Base-by-base conservation (phyloP, 2,113 vertebrate species). In the Calonectris borealis region DNA sequence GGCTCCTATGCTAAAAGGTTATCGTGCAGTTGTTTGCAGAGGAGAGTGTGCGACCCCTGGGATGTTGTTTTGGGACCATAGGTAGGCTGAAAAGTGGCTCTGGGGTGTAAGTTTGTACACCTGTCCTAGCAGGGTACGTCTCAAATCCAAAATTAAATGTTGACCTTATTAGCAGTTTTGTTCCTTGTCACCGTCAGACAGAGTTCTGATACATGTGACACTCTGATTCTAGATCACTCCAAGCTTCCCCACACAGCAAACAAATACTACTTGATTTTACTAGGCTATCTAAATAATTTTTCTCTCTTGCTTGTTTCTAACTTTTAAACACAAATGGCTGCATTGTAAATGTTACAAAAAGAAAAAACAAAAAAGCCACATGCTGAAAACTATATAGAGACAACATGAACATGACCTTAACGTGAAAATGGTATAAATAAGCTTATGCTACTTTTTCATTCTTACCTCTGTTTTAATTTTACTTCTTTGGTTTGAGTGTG, bases 41-140 rank as follows among this genome's bases (percentile, higher is more conserved):
- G 0, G 29, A 32, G 25, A n/a, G 19, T 0, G 1, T 32, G 1
- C 5, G 38, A 18, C 21, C 3, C 1, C 31, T 26, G 20, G 6
- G 69, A 1, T 65, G 22, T 15, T 77, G 0, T 11, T 44, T 57
- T 6, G 21, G 17, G 36, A 25, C 38, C 18, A 5, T 8, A 24
- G 21, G 12, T 22, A 42, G 29, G 27, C 51, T 81, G 62, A 38
- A 66, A 36, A 9, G 32, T 4, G 3, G 1, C 60, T 40, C 7
- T 51, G 25, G 32, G 2, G 3, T 24, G 2, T 40, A 22, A 7
- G 1, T 27, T 42, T 42, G 12, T 32, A 7, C 4, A 16, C 5
- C 17, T 14, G 15, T 12, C 10, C 18, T 12, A 7, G 18, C 6
- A 2, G 42, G 16, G 3, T 48, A 20, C 15, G 70, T 62, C 18